Percentiles rank a stretch among this genome's conserved stretches.
phyloP scores from a whole-genome alignment of 2,113 vertebrate species.

The Amia ocellicauda region DNA sequence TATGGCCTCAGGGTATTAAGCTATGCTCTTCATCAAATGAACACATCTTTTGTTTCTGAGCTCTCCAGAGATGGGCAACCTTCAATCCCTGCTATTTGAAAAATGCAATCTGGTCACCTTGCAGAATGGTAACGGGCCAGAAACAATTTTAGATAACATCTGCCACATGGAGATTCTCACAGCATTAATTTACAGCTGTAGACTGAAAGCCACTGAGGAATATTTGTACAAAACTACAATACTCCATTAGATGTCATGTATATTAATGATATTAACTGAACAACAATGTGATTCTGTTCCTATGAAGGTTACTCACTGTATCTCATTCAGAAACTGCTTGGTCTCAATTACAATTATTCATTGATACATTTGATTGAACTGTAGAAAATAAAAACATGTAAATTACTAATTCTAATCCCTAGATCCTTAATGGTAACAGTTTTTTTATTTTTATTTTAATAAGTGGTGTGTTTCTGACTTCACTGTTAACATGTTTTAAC shows the following conservation, averaged over 20 bases:
- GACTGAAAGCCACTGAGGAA: neutral
- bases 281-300: neutral
- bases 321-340: neutral
- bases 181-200: slow-evolving; percentile 15
- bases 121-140: slow-evolving; percentile 13
- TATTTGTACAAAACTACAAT: neutral
- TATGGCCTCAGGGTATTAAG: slow-evolving; percentile 5
- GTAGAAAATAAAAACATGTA: no score
- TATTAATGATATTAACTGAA: slow-evolving; percentile 3
- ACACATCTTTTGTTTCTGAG: slow-evolving; percentile 12
- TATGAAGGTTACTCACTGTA: neutral
- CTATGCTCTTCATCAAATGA: slow-evolving; percentile 12
- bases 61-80: slow-evolving; percentile 12
- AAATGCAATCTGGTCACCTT: slow-evolving; percentile 25
- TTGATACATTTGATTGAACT: no score
- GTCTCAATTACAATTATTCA: neutral
- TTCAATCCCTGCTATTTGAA: slow-evolving; percentile 2
- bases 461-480: no score
- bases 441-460: no score
- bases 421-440: no score
- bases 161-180: slow-evolving; percentile 3
- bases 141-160: slow-evolving; percentile 30
- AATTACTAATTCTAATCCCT: no score
- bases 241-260: neutral
- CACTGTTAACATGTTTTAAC: no score